Base-by-base conservation (phyloP, 2,113 vertebrate genomes). In the Pavo muticus region DNA sequence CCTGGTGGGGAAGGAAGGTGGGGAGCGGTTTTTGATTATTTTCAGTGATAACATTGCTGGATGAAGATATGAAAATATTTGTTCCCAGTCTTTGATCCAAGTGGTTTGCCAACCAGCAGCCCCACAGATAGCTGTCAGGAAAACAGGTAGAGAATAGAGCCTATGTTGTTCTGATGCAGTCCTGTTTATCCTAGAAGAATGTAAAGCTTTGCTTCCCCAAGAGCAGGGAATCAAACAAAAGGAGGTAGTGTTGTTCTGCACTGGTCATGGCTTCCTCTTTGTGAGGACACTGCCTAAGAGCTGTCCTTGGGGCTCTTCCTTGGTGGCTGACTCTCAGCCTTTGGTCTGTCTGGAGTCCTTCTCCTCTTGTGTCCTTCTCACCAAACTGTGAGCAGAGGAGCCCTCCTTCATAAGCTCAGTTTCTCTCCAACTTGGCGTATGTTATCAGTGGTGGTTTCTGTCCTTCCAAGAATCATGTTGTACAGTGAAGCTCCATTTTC, bases 1-100 rank as follows among this genome's bases (percentile, higher is more conserved):
- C 61, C 93, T 91, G 61, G 18, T 61, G 85, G 88, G 88, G 84
- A 95, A 95, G 94, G 93, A 95, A 94, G 91, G 70, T 73, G 78
- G 86, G 92, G 91, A 95, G 89, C 10, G 39, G 56, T 64, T 93
- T 90, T 79, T 84, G 86, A 91, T 95, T 94, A 64, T 94, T 85
- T 93, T 82, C 82, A 61, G 44, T 68, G 92, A 95, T 93, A 93
- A 93, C 88, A 93, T 87, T 88, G 85, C 79, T 73, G 76, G 78
- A 83, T 70, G 59, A 95, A 94, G 87, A 83, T 90, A 92, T 42
- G 67, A 88, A 89, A 93, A 88, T 93, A 83, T 59, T 91, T 96
- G 67, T 92, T 95, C 84, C n/a, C 45, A 54, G 73, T 87, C 91
- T 93, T 97, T 92, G 91, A 94, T 94, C 48, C 44, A 81, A 76